Evolutionary conservation across 1,140 invertebrate genomes (phyloP).

Genomic region (Drosophila equinoxialis): DNA sequence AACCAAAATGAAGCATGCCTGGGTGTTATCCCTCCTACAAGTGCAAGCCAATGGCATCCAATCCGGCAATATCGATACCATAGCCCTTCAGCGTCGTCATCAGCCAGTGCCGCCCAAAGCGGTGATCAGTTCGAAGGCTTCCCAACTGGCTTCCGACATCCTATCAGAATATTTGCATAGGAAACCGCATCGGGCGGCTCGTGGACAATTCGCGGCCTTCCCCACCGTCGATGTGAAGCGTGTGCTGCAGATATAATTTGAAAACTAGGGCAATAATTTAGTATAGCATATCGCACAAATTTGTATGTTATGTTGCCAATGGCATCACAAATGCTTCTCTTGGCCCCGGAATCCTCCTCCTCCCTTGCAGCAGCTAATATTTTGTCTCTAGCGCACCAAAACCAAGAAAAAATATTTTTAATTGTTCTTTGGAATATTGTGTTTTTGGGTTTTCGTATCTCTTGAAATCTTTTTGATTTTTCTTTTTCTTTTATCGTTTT

Average conservation of each 20-base stretch:
- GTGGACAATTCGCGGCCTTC: conserved; percentile 75
- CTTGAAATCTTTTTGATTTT: not conserved
- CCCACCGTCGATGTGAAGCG: conserved; percentile 81
- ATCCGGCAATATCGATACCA: conserved; percentile 37
- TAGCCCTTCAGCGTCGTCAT: conserved; percentile 68
- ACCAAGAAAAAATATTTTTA: not conserved
- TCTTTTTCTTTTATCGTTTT: not conserved
- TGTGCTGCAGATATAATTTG: conserved; percentile 67
- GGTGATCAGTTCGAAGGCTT: conserved; percentile 65
- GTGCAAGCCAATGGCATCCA: conserved; percentile 49
- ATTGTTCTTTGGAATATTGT: not conserved
- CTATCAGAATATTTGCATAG: conserved; percentile 77
- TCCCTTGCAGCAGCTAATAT: not conserved
- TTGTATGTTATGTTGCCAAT: not conserved
- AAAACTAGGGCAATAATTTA: conserved; percentile 44
- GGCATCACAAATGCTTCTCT: too few relatives aligned
- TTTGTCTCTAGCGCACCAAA: conserved; percentile 15
- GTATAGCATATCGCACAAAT: conserved; percentile 59
- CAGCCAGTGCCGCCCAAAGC: conserved; percentile 65
- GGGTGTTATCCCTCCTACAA: conserved; percentile 78
- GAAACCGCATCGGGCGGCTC: conserved; percentile 75
- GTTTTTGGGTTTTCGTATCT: not conserved
- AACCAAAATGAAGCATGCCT: conserved; percentile 81
- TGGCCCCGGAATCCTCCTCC: too few relatives aligned
- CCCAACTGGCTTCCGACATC: conserved; percentile 72